Evolutionary conservation across 2,888 invertebrate genomes (phyloP).

Genomic region (Orthosia gracilis): DNA sequence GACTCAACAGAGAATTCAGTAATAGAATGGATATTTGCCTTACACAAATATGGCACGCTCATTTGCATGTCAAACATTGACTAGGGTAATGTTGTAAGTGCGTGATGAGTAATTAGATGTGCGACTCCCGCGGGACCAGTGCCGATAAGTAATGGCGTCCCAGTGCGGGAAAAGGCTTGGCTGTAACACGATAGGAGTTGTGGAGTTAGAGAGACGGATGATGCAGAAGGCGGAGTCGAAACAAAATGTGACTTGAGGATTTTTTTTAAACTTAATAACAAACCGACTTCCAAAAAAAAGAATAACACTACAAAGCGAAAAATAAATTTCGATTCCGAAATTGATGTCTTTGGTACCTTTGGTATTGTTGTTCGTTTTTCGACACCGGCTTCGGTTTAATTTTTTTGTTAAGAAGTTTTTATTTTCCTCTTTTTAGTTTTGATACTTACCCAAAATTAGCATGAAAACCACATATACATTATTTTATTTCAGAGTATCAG

Average conservation of each 20-base stretch:
- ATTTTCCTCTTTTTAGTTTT: too few species aligned
- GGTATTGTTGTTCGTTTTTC: too few species aligned
- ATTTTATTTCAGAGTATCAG: too few species aligned
- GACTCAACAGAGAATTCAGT: slow-evolving; percentile 43
- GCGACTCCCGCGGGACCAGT: slow-evolving; percentile 36
- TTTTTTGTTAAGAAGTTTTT: too few species aligned
- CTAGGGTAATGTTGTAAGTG: slow-evolving; percentile 38
- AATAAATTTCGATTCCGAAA: too few species aligned
- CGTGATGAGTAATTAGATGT: slow-evolving; percentile 38
- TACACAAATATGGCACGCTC: slow-evolving; percentile 35
- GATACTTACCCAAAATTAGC: too few species aligned
- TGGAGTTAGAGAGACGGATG: background rate
- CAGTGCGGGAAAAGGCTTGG: slow-evolving; percentile 40
- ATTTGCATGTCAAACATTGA: slow-evolving; percentile 51
- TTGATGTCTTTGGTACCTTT: too few species aligned
- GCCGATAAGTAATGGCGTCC: slow-evolving; percentile 30
- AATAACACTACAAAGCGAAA: too few species aligned
- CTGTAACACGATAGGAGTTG: slow-evolving; percentile 18
- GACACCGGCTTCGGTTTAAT: too few species aligned
- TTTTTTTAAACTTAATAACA: too few species aligned
- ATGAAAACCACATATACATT: too few species aligned
- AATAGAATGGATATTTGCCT: slow-evolving; percentile 51
- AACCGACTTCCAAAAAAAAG: too few species aligned
- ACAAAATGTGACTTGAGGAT: background rate
- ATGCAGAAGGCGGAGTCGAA: slow-evolving; percentile 10